Base-by-base conservation (phyloP, 2,113 vertebrate species). In the Ranitomeya variabilis region DNA sequence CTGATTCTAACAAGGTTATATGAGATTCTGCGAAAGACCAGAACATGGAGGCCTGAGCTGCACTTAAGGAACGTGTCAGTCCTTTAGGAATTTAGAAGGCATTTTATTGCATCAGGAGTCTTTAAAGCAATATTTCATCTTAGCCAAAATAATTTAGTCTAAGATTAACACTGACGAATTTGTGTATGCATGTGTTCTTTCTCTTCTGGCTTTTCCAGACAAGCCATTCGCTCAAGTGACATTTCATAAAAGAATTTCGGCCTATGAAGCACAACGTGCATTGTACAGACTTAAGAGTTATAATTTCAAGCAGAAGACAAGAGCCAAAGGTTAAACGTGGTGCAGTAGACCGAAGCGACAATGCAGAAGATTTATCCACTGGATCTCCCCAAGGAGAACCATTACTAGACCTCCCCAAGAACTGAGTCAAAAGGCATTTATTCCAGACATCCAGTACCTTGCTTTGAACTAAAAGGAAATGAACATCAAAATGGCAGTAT, bases 121-220 rank as follows among this genome's bases (percentile, higher is more conserved):
- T 76, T 86, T 86, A 78, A 86, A 86, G 85, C 85, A 86, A 78
- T 77, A 86, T 86, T 86, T 86, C 85, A 86, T 78, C 73, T 76
- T 66, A 86, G 85, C 85, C 85, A 86, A 78, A 86, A 86, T 86
- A 86, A 86, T 86, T 86, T 86, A 86, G 73, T 86, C 73, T 86
- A 66, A 86, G 85, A 86, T 86, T 86, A 86, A 86, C 85, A 79
- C 73, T 86, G 85, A 57, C 83, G 54, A 85, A 85, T 74, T 85
- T 85, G 83, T 86, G 73, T 86, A 86, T 51, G 73, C 57, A 76
- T 74, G 85, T 78, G 73, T 78, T 86, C 52, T 86, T 23, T 86
- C 55, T 78, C 83, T 85, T 18, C 69, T 60, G 51, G 74, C 73
- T 76, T 62, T 86, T 64, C 71, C 74, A 51, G 54, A 78, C 69